phyloP scores from a whole-genome alignment of 2,888 invertebrate species.

The Hylaea fasciaria region DNA sequence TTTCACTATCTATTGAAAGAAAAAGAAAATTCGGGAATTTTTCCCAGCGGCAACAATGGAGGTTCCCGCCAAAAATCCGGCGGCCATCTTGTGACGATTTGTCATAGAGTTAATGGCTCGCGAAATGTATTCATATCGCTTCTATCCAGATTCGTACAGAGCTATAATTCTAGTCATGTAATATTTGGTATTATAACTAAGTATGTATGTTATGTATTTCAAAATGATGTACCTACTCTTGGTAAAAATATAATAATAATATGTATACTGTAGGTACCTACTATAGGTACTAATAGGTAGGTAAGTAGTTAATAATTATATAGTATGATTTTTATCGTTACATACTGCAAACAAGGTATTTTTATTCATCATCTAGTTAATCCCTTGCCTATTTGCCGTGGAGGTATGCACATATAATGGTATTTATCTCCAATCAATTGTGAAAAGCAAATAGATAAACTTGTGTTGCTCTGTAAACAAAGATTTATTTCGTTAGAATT shows the following conservation, averaged over 20 bases:
- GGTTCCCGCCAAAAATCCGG: slow-evolving; percentile 75
- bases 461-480: no score
- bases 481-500: no score
- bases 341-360: neutral
- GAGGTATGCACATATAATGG: slow-evolving; percentile 2
- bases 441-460: no score
- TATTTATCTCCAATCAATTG: no score
- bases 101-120: slow-evolving; percentile 86
- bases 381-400: slow-evolving; percentile 8
- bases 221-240: no score
- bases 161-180: slow-evolving; percentile 2
- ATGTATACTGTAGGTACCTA: no score
- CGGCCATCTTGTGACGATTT: slow-evolving; percentile 83
- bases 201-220: no score
- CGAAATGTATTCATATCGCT: slow-evolving; percentile 79
- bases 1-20: slow-evolving; percentile 75
- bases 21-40: slow-evolving; percentile 64
- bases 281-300: no score
- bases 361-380: slow-evolving; percentile 8
- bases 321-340: no score
- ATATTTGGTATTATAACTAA: no score
- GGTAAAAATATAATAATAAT: no score
- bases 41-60: slow-evolving; percentile 61
- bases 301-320: no score
- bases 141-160: slow-evolving; percentile 2